These are phyloP conservation scores for Noctua comes DNA, from an alignment of 2,888 invertebrate genomes.

Conservation along the genomic window DNA sequence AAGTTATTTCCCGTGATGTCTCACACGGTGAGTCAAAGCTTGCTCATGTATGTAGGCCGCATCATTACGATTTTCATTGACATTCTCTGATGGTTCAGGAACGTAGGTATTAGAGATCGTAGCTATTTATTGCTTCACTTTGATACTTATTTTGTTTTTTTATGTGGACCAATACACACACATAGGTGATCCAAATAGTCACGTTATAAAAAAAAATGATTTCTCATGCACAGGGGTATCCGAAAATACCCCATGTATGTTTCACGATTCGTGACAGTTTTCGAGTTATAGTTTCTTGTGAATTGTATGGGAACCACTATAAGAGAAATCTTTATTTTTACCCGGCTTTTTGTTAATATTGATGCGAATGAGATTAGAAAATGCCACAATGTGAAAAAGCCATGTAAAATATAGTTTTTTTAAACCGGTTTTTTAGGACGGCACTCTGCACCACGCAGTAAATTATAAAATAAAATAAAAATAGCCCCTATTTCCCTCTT, in stretches of 20 bases:
- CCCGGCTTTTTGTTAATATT: no score
- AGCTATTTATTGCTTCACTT: background rate
- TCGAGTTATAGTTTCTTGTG: background rate
- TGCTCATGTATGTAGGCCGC: background rate
- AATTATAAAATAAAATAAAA: no score
- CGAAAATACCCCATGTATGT: background rate
- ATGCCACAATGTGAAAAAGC: no score
- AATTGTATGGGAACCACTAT: no score
- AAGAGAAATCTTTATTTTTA: no score
- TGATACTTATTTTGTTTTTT: background rate
- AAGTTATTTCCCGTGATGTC: slow-evolving; percentile 11
- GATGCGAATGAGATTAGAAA: no score
- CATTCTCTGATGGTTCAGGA: background rate
- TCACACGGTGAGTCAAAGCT: background rate
- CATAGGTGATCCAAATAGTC: background rate
- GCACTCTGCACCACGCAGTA: no score
- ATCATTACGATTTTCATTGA: background rate
- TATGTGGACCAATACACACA: background rate
- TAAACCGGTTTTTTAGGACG: no score
- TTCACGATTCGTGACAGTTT: background rate
- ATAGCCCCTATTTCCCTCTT: no score
- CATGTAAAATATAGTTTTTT: no score
- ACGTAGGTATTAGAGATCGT: background rate
- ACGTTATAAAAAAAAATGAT: background rate
- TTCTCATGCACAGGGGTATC: background rate